These are phyloP conservation scores for Diplodus sargus DNA, from an alignment of 2,797 vertebrate species.

Conservation along the genomic window DNA sequence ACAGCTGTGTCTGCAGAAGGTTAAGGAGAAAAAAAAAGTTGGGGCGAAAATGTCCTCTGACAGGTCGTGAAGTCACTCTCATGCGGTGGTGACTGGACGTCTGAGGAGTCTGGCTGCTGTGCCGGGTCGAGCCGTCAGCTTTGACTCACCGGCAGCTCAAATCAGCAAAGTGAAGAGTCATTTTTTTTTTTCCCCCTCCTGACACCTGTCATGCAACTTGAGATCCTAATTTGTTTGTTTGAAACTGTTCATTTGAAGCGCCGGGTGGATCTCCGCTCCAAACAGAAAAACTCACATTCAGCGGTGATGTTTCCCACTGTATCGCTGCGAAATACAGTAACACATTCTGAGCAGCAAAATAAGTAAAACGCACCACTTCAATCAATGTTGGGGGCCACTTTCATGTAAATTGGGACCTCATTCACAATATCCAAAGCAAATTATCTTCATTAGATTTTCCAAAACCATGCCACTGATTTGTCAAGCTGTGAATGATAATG, in stretches of 20 bases:
- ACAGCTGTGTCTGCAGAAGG: slow-evolving; percentile 26
- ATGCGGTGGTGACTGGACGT: slow-evolving; percentile 64
- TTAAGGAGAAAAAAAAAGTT: slow-evolving; percentile 19
- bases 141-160: slow-evolving; percentile 73
- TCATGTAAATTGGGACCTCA: slow-evolving; percentile 80
- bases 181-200: slow-evolving; percentile 27
- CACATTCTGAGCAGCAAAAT: slow-evolving; percentile 47
- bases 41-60: slow-evolving; percentile 65
- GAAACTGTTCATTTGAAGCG: slow-evolving; percentile 31
- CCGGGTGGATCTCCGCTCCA: slow-evolving; percentile 14
- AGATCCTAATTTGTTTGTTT: slow-evolving; percentile 50
- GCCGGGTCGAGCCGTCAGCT: slow-evolving; percentile 63
- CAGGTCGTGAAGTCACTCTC: slow-evolving; percentile 68
- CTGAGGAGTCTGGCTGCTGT: slow-evolving; percentile 55
- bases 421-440: slow-evolving; percentile 82
- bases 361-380: slow-evolving; percentile 73
- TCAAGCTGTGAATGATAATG: slow-evolving; percentile 86
- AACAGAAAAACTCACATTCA: not conserved
- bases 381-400: slow-evolving; percentile 75
- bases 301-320: not conserved
- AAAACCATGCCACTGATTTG: slow-evolving; percentile 81
- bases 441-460: slow-evolving; percentile 83
- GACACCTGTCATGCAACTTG: slow-evolving; percentile 53
- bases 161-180: slow-evolving; percentile 60
- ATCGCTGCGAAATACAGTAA: not conserved